Percentiles rank a stretch among this genome's conserved stretches.
Evolutionary conservation across 2,113 vertebrate species (phyloP).

Genomic region (Falco punctatus): DNA sequence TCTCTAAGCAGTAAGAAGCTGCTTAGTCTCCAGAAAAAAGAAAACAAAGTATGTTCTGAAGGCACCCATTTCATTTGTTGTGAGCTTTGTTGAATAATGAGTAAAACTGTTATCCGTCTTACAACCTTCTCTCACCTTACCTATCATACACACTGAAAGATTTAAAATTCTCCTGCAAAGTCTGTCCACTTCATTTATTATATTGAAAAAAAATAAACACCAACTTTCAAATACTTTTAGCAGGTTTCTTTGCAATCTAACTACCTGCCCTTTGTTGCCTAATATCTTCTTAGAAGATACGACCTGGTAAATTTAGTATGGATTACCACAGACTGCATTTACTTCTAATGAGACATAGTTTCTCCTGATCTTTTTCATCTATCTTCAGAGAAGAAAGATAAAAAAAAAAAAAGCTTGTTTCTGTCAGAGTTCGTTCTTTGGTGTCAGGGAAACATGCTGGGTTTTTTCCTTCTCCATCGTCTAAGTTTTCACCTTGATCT

Average conservation of each 20-base stretch:
- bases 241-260: background rate
- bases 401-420: constrained; percentile 62
- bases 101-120: constrained; percentile 62
- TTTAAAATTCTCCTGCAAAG: constrained; percentile 63
- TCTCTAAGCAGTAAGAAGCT: constrained; percentile 55
- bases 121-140: constrained; percentile 60
- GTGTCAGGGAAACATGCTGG: constrained; percentile 63
- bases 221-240: constrained; percentile 38
- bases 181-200: constrained; percentile 54
- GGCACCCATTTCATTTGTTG: constrained; percentile 69
- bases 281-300: constrained; percentile 50
- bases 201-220: constrained; percentile 25
- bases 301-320: constrained; percentile 53
- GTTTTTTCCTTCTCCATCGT: constrained; percentile 44
- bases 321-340: constrained; percentile 64
- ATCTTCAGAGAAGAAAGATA: constrained; percentile 70
- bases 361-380: constrained; percentile 74
- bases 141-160: constrained; percentile 62
- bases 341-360: constrained; percentile 71
- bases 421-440: constrained; percentile 65
- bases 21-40: constrained; percentile 60
- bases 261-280: constrained; percentile 29
- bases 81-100: constrained; percentile 77
- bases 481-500: constrained; percentile 68
- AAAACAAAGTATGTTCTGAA: constrained; percentile 68